Percentiles rank a stretch among this genome's conserved stretches.
Evolutionary conservation across 2,113 vertebrate genomes (phyloP).

Genomic region (Stomatorhinus ivindoensis): DNA sequence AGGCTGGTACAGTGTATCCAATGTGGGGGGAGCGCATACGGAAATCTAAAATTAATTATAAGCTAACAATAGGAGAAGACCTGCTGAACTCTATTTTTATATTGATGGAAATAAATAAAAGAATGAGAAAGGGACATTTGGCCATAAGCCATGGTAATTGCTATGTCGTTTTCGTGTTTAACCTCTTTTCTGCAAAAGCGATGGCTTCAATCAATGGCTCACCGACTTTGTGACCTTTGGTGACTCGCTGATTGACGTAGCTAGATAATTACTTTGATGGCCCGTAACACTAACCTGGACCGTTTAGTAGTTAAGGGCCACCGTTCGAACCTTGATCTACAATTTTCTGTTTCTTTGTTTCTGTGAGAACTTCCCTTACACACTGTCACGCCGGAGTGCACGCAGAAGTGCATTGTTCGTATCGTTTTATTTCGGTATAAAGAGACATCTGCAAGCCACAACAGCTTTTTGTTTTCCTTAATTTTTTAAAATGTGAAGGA

Average conservation of each 20-base stretch:
- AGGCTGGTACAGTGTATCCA: slow-evolving; percentile 9
- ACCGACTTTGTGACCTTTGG: background rate
- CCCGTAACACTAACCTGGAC: background rate
- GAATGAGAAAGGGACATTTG: background rate
- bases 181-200: slow-evolving; percentile 1
- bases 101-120: background rate
- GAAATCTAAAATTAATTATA: slow-evolving; percentile 3
- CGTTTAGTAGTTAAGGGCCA: background rate
- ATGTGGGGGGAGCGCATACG: background rate
- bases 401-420: background rate
- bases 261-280: slow-evolving; percentile 26
- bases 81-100: background rate
- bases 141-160: background rate
- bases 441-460: slow-evolving; percentile 4
- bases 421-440: background rate
- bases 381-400: background rate
- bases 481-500: slow-evolving; percentile 8
- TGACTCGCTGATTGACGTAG: slow-evolving; percentile 9
- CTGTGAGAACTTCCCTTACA: background rate
- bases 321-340: background rate
- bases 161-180: slow-evolving; percentile 11
- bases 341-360: slow-evolving; percentile 1
- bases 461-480: slow-evolving; percentile 6
- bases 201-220: slow-evolving; percentile 2
- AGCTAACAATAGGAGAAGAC: background rate